These are phyloP conservation scores for Acromyrmex charruanus DNA, from an alignment of 1,140 invertebrate species.

Conservation along the genomic window DNA sequence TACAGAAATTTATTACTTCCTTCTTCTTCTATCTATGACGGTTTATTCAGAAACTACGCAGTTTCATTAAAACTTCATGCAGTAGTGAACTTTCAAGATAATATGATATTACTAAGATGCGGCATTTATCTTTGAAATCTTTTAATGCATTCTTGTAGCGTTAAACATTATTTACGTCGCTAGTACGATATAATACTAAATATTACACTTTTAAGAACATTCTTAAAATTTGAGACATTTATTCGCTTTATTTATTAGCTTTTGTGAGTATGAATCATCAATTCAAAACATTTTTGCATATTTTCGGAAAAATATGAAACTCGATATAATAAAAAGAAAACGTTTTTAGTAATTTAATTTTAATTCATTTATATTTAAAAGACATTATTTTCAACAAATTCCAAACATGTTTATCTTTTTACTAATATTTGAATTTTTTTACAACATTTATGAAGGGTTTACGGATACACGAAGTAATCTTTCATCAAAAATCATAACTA, in stretches of 20 bases:
- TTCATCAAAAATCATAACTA: neutral
- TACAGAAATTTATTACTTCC: conserved; percentile 39
- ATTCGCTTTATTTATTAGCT: neutral
- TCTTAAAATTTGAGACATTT: neutral
- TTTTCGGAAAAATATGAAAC: neutral
- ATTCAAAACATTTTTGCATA: neutral
- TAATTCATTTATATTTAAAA: conserved; percentile 1
- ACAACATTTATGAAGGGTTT: neutral
- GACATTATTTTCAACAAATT: conserved; percentile 2
- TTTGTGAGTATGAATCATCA: neutral
- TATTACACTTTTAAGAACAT: neutral
- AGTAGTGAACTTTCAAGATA: conserved; percentile 23
- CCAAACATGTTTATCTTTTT: neutral
- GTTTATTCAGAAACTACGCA: conserved; percentile 30
- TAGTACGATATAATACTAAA: neutral
- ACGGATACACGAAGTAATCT: neutral
- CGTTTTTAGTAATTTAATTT: neutral
- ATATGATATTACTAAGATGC: conserved; percentile 45
- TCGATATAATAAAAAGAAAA: neutral
- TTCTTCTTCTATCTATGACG: conserved; percentile 32
- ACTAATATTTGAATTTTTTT: neutral
- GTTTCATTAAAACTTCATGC: conserved; percentile 55
- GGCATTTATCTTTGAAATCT: conserved; percentile 12
- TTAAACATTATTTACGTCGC: neutral
- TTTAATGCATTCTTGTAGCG: neutral